phyloP scores from a whole-genome alignment of 92 coral and sea anemone species.

The Porites evermanni region DNA sequence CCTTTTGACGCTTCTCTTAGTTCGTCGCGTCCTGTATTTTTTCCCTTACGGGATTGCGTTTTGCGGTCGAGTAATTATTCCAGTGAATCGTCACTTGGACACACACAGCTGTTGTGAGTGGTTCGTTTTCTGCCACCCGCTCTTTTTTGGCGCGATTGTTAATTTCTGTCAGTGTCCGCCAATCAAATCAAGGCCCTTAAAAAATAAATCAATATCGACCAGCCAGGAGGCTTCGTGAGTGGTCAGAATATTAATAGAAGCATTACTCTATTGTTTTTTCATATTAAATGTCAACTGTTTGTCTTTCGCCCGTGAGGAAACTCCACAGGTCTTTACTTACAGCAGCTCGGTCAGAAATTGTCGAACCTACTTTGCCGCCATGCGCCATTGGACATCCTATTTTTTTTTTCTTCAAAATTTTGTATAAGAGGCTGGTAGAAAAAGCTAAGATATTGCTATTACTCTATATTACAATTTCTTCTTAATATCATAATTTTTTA shows the following conservation, averaged over 20 bases:
- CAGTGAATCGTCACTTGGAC: slow-evolving; percentile 82
- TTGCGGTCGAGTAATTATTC: slow-evolving; percentile 66
- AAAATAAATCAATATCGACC: slow-evolving; percentile 50
- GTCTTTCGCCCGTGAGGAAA: neutral
- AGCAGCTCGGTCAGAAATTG: neutral
- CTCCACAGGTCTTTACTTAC: neutral
- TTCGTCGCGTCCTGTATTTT: slow-evolving; percentile 15
- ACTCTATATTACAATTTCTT: too few relatives aligned
- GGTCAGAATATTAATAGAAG: slow-evolving; percentile 76
- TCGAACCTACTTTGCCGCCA: neutral
- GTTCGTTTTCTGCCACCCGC: slow-evolving; percentile 87
- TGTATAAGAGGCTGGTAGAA: too few relatives aligned
- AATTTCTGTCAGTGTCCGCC: slow-evolving; percentile 70
- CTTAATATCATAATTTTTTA: too few relatives aligned
- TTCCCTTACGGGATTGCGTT: slow-evolving; percentile 26
- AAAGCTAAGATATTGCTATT: too few relatives aligned
- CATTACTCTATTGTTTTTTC: slow-evolving; percentile 77
- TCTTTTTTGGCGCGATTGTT: slow-evolving; percentile 81
- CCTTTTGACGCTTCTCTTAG: neutral
- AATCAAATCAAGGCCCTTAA: slow-evolving; percentile 58
- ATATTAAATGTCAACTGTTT: slow-evolving; percentile 48
- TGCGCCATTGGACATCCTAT: neutral
- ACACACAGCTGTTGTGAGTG: slow-evolving; percentile 90
- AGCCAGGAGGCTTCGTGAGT: slow-evolving; percentile 50
- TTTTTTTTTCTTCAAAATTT: too few relatives aligned